Evolutionary conservation across 2,113 vertebrate species (phyloP), one percentile per base, ranked within the genome.

Genomic region (Sander vitreus): DNA sequence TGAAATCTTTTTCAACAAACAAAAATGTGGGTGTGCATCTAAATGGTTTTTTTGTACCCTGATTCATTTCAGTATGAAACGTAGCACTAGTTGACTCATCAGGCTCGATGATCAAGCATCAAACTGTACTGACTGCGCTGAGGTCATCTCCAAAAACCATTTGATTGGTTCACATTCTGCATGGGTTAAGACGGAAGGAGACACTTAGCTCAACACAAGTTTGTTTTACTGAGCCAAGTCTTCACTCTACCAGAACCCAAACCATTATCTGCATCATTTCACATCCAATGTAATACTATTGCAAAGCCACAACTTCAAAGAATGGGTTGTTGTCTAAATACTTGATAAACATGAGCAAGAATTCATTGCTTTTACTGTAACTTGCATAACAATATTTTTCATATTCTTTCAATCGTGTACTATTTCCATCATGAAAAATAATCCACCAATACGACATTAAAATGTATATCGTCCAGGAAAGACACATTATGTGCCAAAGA

Each of bases 361-460:
- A 59, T 48, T 39, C 2, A 59, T 50, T 50, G 14, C 19, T 50
- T 58, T 59, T 23, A 43, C 10, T 43, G 39, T 43, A 10, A 43
- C 19, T 43, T 6, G 7, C 36, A 39, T 47, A 16, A 65, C 63
- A 21, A 19, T 12, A 18, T 14, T 23, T 47, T 65, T 48, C 1
- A n/a, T n/a, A 4, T 9, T 50, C 8, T 48, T 73, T 23, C 1
- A 25, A 43, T 16, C 10, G 1, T 71, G 12, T 3, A 23, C 1
- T 55, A 12, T 71, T 83, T 55, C 11, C 60, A 21, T 33, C 21
- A 60, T 48, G 27, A 81, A 30, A 78, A 81, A 76, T 25, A 80
- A 73, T 6, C 54, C 19, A 36, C 19, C 19, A 66, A 72, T 66
- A 48, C 11, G 27, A 50, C 18, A 64, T 47, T 57, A 54, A 65